Evolutionary conservation across 2,888 invertebrate species (phyloP).

Genomic region (Campoplex nolae): DNA sequence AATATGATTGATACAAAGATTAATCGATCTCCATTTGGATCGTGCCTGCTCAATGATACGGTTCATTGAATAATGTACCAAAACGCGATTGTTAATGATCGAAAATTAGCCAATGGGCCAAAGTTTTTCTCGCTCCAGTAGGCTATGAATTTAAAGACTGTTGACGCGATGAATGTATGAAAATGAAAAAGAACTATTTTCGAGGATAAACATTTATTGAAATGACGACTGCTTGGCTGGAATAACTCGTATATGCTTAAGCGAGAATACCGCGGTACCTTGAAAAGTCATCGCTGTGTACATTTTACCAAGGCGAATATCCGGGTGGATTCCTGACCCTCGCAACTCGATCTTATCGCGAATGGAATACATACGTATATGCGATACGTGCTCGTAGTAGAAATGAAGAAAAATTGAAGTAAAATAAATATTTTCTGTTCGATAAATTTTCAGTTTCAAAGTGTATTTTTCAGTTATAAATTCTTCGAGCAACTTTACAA

Average conservation of each 20-base stretch:
- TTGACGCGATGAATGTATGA: neutral
- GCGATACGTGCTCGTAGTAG: conserved; percentile 62
- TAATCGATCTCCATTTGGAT: conserved; percentile 40
- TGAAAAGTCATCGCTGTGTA: conserved; percentile 13
- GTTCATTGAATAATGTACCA: conserved; percentile 24
- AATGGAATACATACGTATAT: conserved; percentile 74
- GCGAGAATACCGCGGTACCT: neutral
- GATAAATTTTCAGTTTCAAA: neutral
- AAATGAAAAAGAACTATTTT: neutral
- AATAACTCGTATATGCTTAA: neutral
- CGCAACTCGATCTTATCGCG: conserved; percentile 73
- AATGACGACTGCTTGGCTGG: neutral
- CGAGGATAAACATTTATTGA: neutral
- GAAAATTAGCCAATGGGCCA: neutral
- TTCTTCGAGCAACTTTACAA: conserved; percentile 9
- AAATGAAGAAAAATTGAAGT: neutral
- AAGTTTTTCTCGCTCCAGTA: neutral
- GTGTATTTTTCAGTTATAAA: conserved; percentile 25
- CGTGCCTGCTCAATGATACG: conserved; percentile 28
- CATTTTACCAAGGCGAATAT: conserved; percentile 62
- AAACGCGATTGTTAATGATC: conserved; percentile 41
- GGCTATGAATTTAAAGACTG: neutral
- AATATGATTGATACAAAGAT: conserved; percentile 61
- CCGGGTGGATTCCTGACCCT: conserved; percentile 75
- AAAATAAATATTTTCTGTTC: neutral